Base-by-base conservation (phyloP, 2,888 invertebrate genomes). In the Sinopyrophorus schimmeli region DNA sequence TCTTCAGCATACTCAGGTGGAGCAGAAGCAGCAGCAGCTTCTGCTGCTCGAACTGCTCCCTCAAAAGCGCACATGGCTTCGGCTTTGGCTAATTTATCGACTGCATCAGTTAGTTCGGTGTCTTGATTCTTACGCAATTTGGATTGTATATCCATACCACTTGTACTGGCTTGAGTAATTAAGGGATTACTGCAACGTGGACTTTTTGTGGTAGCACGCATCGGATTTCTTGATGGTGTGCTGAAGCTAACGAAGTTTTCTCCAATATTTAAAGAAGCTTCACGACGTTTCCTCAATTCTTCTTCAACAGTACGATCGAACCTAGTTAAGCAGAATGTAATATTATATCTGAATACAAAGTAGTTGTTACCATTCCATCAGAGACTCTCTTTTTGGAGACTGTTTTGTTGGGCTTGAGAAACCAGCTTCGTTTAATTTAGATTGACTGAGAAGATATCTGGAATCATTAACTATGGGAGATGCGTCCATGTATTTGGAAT, bases 1-100 rank as follows among this genome's bases (percentile, higher is more conserved):
- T 74, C 74, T 58, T 76, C 76, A 5, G 74, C 74, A n/a, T 67
- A 57, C 54, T 72, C 74, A 1, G 73, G 72, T 1, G 75, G 73
- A n/a, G 68, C 76, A 4, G 66, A 63, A 18, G 71, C 69, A 2
- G 74, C 73, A 2, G 75, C 75, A 16, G 71, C 71, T 60, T 74
- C 72, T 0, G 75, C 76, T 0, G 75, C 76, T 43, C 67, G 65
- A 2, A 76, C 70, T 18, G 74, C 74, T 11, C 73, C 74, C n/a
- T 72, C 72, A 54, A 75, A 75, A 23, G 67, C 64, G 23, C 68
- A 68, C 58, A 71, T 72, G 1, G 73, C 73, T 57, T 76, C 74
- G 5, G 76, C 76, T 57, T 69, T 72, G 0, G 74, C 72, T n/a
- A 74, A 59, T 34, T 70, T 72, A 18, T 74, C 72, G 2, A 73